Evolutionary conservation across 2,888 invertebrate genomes (phyloP).

Genomic region (Aelia acuminata): DNA sequence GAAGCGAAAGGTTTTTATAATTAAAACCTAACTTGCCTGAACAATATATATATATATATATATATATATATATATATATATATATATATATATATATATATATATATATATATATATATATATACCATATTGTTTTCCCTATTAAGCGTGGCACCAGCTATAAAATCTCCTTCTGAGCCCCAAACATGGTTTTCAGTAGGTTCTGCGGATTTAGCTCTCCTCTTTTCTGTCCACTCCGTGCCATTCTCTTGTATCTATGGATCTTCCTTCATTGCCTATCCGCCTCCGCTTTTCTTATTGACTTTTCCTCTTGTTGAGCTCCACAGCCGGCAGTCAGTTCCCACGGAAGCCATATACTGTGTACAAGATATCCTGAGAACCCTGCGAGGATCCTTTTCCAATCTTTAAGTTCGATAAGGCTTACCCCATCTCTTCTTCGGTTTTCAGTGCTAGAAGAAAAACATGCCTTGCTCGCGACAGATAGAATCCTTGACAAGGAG

Average conservation of each 20-base stretch:
- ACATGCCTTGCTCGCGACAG: not conserved
- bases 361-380: not conserved
- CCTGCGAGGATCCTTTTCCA: not conserved
- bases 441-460: not conserved
- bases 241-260: constrained; percentile 18
- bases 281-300: not conserved
- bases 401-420: constrained; percentile 19
- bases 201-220: not conserved
- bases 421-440: not conserved
- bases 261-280: not conserved
- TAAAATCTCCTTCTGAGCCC: not conserved
- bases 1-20: no score
- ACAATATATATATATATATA: no score
- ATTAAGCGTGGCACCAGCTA: not conserved
- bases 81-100: no score
- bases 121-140: not conserved
- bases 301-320: constrained; percentile 4
- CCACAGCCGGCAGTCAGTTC: not conserved
- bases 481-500: not conserved
- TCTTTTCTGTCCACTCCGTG: not conserved
- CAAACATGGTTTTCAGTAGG: not conserved
- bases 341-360: not conserved
- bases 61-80: no score
- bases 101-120: not conserved
- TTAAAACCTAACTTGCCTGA: no score